Base-by-base conservation (phyloP, 2,797 vertebrate species). In the Pelochelys cantorii region DNA sequence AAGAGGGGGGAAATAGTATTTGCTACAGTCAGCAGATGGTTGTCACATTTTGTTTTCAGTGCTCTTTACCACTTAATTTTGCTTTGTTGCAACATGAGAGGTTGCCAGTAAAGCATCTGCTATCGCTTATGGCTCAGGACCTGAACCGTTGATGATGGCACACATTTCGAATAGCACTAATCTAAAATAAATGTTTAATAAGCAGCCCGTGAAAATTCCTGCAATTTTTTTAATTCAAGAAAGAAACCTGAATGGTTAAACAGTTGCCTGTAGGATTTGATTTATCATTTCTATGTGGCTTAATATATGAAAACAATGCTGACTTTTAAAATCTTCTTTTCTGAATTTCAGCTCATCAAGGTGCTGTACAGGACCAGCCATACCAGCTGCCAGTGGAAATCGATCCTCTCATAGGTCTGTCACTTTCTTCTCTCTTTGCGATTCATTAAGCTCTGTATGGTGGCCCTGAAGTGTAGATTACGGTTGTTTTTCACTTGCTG, bases 321-420 rank as follows among this genome's bases (percentile, higher is more conserved):
- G 88, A 95, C 86, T 97, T 97, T 95, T 90, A 93, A 86, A 94
- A 96, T 97, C 96, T 98, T 98, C 95, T 98, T 96, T 98, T 97
- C 97, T 97, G 97, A 98, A 97, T 98, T 98, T 96, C 98, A 99
- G 99, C 99, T 98, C 99, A 99, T 98, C 99, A 99, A 98, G 98
- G 98, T 98, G 98, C 99, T 92, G 98, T 98, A 95, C 99, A 99
- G 97, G 99, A 99, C 98, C 99, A 99, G 98, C 99, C 99, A 98
- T 99, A 99, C 99, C 99, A 99, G 98, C 98, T 99, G 98, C 99
- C 99, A 93, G 99, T 99, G 98, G 99, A 99, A 98, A 99, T 99
- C 97, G 99, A 99, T 98, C 99, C 99, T 97, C 98, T 99, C 98
- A 98, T 99, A 99, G 99, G 99, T 99, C 98, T 96, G 98, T 98